Percentiles rank a stretch among this genome's conserved stretches.
Evolutionary conservation across 2,113 vertebrate species (phyloP).

Genomic region (Manacus vitellinus): DNA sequence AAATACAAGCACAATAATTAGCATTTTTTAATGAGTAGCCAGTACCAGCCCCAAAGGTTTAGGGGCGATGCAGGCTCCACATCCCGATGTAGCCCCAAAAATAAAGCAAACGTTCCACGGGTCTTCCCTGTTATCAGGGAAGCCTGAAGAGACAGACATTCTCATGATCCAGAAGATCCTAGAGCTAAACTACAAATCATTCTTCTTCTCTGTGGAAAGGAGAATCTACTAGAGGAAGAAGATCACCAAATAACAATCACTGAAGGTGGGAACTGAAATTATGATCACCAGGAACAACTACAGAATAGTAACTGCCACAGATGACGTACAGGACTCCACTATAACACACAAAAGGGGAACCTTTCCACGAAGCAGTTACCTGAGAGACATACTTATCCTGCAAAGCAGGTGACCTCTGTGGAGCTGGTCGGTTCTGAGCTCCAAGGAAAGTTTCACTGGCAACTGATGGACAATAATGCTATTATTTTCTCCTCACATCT

Average conservation of each 20-base stretch:
- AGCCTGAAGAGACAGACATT: not conserved
- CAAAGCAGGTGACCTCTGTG: not conserved
- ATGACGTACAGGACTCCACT: accelerated
- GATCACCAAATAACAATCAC: not conserved
- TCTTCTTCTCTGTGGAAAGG: not conserved
- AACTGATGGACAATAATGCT: not conserved
- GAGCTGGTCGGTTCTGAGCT: not conserved
- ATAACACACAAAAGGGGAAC: not conserved
- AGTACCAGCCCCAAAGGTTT: not conserved
- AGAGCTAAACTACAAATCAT: not conserved
- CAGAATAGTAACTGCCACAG: not conserved
- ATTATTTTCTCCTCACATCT: not conserved
- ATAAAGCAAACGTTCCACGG: not conserved
- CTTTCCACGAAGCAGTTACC: not conserved
- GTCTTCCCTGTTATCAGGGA: not conserved
- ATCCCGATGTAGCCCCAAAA: not conserved
- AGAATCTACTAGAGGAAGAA: not conserved
- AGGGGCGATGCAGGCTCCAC: not conserved
- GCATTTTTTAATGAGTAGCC: not conserved
- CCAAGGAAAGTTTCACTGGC: not conserved
- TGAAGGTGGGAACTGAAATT: not conserved
- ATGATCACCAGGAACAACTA: not conserved
- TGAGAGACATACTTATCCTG: not conserved
- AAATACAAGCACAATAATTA: not conserved
- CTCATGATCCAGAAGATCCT: not conserved